Percentiles rank a stretch among this genome's conserved stretches.
Evolutionary conservation across 2,888 invertebrate species (phyloP).

Genomic region (Volucella inflata): DNA sequence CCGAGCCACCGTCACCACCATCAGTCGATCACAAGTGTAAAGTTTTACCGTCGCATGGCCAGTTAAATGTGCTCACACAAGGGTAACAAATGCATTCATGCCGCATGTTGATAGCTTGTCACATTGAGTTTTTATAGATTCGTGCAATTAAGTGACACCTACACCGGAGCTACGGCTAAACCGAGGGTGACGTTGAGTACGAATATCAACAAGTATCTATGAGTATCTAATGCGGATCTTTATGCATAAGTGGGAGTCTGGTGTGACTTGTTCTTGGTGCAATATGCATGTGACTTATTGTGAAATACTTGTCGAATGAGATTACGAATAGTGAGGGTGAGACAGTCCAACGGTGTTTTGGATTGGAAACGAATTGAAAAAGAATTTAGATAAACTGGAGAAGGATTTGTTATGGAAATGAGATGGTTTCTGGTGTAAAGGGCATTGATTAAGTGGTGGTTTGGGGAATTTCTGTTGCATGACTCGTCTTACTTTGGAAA

Average conservation of each 20-base stretch:
- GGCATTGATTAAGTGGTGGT: too few relatives aligned
- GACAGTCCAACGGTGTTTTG: not conserved
- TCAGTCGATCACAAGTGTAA: conserved; percentile 31
- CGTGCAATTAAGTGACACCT: conserved; percentile 74
- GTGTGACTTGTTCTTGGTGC: conserved; percentile 52
- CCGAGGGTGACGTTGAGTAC: conserved; percentile 2
- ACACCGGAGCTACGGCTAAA: conserved; percentile 39
- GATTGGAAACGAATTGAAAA: not conserved
- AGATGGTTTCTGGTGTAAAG: too few relatives aligned
- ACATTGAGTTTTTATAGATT: conserved; percentile 67
- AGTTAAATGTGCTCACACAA: not conserved
- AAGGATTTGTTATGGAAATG: conserved; percentile 27
- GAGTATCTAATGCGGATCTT: conserved; percentile 54
- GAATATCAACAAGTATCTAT: not conserved
- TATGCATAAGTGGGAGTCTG: conserved; percentile 62
- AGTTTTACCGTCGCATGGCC: conserved; percentile 44
- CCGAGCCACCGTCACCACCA: conserved; percentile 22
- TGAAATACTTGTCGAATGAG: conserved; percentile 48
- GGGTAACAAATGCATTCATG: conserved; percentile 58
- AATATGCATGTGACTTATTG: conserved; percentile 65
- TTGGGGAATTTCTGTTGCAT: too few relatives aligned
- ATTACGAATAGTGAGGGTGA: conserved; percentile 10
- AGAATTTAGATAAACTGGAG: not conserved
- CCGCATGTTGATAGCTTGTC: conserved; percentile 71
- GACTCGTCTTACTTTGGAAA: too few relatives aligned